Base-by-base conservation (phyloP, 2,113 vertebrate genomes). In the Cacatua alba region DNA sequence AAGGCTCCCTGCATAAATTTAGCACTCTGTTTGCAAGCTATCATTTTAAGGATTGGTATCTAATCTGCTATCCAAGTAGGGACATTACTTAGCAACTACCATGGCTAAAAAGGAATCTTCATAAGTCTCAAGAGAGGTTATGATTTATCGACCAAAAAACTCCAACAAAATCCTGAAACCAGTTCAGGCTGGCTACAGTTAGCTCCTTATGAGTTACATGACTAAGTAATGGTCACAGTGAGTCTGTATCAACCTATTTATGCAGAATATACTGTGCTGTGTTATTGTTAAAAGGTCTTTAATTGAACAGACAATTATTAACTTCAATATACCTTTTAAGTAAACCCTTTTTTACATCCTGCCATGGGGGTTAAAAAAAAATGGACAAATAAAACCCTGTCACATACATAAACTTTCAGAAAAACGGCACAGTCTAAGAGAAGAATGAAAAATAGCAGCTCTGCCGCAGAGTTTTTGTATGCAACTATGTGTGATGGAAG, bases 1-100 rank as follows among this genome's bases (percentile, higher is more conserved):
- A 83, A 76, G 49, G 35, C 37, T 84, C 74, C 24, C 41, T 68
- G 41, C 65, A 76, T 83, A 92, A 88, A 96, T 95, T 84, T 90
- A 96, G 88, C 52, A 76, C 52, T 68, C 80, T 79, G 77, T 64
- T 93, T 94, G 90, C 88, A 90, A 96, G 82, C 81, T 82, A 91
- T 91, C 94, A 96, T 70, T 92, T 96, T 94, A 93, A 94, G 95
- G 91, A 91, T 59, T 87, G 83, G 92, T 95, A 94, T 87, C 91
- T 92, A 33, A 92, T 96, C 94, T 92, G 83, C 87, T 93, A 95
- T 76, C 91, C 96, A 96, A 97, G 92, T 90, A 95, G 69, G 87
- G 93, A 83, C 92, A 96, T 97, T 90, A 95, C 88, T 94, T 89
- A 96, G 94, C 83, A 95, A 95, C 94, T 92, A 80, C 68, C 79